phyloP scores from a whole-genome alignment of 2,113 vertebrate species.

The Lethenteron reissneri region DNA sequence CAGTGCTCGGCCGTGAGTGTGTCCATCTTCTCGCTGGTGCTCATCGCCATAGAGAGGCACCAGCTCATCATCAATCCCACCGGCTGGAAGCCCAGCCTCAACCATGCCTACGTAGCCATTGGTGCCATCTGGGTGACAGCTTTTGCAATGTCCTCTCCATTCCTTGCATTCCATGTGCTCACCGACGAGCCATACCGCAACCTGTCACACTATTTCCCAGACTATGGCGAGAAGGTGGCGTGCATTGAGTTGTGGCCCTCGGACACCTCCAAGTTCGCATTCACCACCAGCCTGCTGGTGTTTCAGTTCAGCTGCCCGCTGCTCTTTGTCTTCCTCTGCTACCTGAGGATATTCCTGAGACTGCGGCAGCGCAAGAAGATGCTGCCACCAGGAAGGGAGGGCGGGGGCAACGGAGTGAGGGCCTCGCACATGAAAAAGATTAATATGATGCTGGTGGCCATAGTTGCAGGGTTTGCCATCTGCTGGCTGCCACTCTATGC shows the following conservation, averaged over 20 bases:
- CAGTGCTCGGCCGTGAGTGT: constrained; percentile 52
- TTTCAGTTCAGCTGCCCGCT: constrained; percentile 51
- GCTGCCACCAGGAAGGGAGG: constrained; percentile 59
- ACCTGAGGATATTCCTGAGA: constrained; percentile 56
- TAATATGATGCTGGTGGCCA: constrained; percentile 53
- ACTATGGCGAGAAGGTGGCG: constrained; percentile 46
- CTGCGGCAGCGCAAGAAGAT: constrained; percentile 40
- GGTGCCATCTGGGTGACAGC: constrained; percentile 43
- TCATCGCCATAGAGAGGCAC: constrained; percentile 50
- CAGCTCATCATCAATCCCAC: constrained; percentile 55
- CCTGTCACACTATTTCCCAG: constrained; percentile 25
- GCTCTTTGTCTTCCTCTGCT: constrained; percentile 60
- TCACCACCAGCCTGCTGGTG: constrained; percentile 42
- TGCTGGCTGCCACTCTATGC: constrained; percentile 63
- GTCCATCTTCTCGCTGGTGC: constrained; percentile 52
- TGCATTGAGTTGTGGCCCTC: constrained; percentile 46
- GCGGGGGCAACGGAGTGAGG: constrained; percentile 24
- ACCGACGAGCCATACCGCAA: constrained; percentile 45
- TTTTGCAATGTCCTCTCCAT: constrained; percentile 38
- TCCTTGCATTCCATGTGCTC: constrained; percentile 35
- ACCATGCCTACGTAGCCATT: constrained; percentile 44
- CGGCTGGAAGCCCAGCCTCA: constrained; percentile 47
- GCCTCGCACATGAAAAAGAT: constrained; percentile 46
- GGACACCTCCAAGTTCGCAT: constrained; percentile 35
- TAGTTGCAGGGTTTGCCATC: constrained; percentile 48